A percentile compares a stretch with the other conserved stretches of the same genome.
Evolutionary conservation across 2,888 invertebrate genomes (phyloP).

Genomic region (Caenorhabditis sp.): DNA sequence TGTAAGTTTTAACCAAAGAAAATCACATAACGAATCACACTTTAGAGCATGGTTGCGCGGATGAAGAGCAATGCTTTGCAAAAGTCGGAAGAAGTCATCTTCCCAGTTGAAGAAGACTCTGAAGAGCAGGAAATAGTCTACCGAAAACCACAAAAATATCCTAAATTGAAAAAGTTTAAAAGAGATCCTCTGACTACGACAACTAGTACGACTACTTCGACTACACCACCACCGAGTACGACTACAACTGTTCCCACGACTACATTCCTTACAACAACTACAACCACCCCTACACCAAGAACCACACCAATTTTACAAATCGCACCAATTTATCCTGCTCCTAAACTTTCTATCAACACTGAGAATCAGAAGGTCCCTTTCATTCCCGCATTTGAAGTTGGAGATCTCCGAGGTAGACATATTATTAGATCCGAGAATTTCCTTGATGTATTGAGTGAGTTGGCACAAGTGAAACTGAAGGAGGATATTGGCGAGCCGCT

Average conservation of each 20-base stretch:
- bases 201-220: constrained; percentile 14
- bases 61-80: constrained; percentile 23
- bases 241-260: constrained; percentile 16
- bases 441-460: constrained; percentile 44
- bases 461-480: constrained; percentile 48
- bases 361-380: constrained; percentile 29
- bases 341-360: background rate
- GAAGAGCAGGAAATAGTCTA: background rate
- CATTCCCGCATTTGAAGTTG: constrained; percentile 42
- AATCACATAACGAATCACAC: too few species aligned
- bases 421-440: constrained; percentile 46
- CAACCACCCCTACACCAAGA: constrained; percentile 5
- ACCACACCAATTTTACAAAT: background rate
- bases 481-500: constrained; percentile 33
- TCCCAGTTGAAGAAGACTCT: background rate
- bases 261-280: constrained; percentile 14
- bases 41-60: constrained; percentile 31
- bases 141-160: constrained; percentile 7
- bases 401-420: constrained; percentile 31
- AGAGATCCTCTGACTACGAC: constrained; percentile 7
- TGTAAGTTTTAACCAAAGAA: constrained; percentile 28
- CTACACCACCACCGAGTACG: background rate
- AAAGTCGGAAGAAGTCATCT: constrained; percentile 14
- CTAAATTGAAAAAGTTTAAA: background rate
- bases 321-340: constrained; percentile 41